Evolutionary conservation across 30 jellyfish, hydroid and myxozoan genomes (phyloP), one percentile per base, ranked within the genome.

Genomic region (Cassiopea andromeda): DNA sequence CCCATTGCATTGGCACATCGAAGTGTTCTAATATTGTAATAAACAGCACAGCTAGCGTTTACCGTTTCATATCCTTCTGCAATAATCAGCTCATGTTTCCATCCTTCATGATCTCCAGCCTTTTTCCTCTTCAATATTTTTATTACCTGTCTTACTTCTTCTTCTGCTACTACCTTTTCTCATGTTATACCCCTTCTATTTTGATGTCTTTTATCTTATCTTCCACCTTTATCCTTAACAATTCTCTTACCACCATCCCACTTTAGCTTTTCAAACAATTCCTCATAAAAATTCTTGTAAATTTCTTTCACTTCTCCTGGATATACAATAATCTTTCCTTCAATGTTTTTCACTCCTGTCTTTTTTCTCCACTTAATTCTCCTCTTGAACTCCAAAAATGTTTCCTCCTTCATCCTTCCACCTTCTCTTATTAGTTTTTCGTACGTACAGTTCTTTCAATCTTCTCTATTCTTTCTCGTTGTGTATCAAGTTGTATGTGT

Each of bases 51-150:
- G 17, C 49, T 59, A 58, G 74, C 45, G 57, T 80, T 57, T 0
- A 80, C 61, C 89, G 64, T 80, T 85, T 85, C 92, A 48, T 74
- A 86, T 64, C 83, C 92, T 75, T 75, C 91, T 85, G 78, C 93
- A 75, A 60, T 44, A 48, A 60, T 59, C 7, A 50, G 61, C 77
- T 85, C 93, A 46, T 85, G 0, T 46, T 19, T 59, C 83, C 78
- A 43, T 85, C 83, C 93, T 47, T 54, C 48, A 18, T 66, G 61
- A 48, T 85, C 92, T 27, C 83, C 93, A 58, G 78, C 92, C 80
- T 87, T 84, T 66, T 46, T 75, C 69, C 49, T 73, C 73, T 85
- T 19, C 69, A 58, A 57, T 45, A 75, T 73, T 47, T 75, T 59
- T 44, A 58, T 66, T 74, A 44, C 92, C 69, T 85, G 27, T 19